Evolutionary conservation across 2,888 invertebrate genomes (phyloP), one percentile per base, ranked within the genome.

Genomic region (Cinara cedri): DNA sequence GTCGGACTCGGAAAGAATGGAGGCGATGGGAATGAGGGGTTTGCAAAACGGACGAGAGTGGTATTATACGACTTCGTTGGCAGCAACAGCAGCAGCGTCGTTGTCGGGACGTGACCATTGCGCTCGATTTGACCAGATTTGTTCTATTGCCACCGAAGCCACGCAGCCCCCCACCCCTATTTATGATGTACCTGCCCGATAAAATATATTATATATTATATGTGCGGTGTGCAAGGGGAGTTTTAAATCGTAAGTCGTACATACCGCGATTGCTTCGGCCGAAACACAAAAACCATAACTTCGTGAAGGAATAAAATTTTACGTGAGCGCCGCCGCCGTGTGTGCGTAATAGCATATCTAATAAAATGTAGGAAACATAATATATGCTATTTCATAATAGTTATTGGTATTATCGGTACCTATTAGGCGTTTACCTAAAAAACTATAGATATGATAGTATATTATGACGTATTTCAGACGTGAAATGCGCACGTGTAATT

Each of bases 81-180:
- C 19, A 68, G 55, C 55, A 21, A 54, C 26, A 13, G 24, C 46
- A 9, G 71, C 57, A 24, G n/a, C 11, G 34, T 34, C 34, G 49
- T 14, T n/a, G 42, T 19, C 8, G 16, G 57, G n/a, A 72, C 72
- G 72, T 72, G 72, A 72, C 60, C 72, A 34, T 75, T 44, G 63
- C 74, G 74, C 63, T 26, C 74, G 51, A 63, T 63, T 74, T 51
- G 74, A 75, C 62, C 74, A 75, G 74, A 75, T 75, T 75, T 65
- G 74, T 75, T 75, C n/a, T 65, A 54, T 54, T 26, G 21, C 55
- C 46, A 55, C 65, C 21, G 55, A 13, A 34, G 10, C 21, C 14
- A 34, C 16, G 55, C 71, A 51, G 3, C 49, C 16, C 3, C 34
- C 16, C 14, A 14, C 49, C 44, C 14, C 19, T 65, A 24, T 24